Evolutionary conservation across 2,797 vertebrate species (phyloP).

Genomic region (Malurus splendens): DNA sequence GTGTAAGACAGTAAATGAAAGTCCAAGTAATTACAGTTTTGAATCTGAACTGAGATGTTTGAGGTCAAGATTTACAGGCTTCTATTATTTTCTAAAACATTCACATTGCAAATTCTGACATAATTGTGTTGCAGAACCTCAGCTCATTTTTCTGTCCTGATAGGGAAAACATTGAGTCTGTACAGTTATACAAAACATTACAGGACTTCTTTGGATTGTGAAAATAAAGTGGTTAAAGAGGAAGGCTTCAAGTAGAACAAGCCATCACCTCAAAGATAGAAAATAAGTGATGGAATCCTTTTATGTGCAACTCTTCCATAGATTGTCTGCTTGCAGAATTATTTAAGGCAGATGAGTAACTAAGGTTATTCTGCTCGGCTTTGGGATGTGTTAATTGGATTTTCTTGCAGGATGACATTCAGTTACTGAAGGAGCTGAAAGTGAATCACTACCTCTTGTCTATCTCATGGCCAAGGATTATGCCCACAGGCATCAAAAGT

Average conservation of each 20-base stretch:
- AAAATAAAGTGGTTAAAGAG: not conserved
- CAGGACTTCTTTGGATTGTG: not conserved
- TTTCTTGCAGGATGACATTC: constrained; percentile 81
- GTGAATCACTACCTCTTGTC: constrained; percentile 89
- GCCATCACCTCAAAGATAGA: not conserved
- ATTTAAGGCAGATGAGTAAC: not conserved
- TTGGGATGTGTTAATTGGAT: not conserved
- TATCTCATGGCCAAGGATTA: constrained; percentile 89
- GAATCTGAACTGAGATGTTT: not conserved
- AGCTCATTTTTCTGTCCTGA: not conserved
- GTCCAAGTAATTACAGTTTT: not conserved
- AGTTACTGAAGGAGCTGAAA: constrained; percentile 83
- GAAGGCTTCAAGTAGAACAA: not conserved
- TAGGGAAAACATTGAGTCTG: not conserved
- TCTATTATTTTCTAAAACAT: not conserved
- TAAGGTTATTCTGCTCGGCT: not conserved
- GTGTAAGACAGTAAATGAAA: not conserved
- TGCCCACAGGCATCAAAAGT: constrained; percentile 89
- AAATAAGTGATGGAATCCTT: not conserved
- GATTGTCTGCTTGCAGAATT: not conserved
- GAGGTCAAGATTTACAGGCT: not conserved
- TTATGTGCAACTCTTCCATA: not conserved
- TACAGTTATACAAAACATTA: not conserved
- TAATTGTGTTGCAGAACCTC: not conserved
- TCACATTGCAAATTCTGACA: not conserved